Evolutionary conservation across 2,113 vertebrate genomes (phyloP), one percentile per base, ranked within the genome.

Genomic region (Sinocyclocheilus anophthalmus): DNA sequence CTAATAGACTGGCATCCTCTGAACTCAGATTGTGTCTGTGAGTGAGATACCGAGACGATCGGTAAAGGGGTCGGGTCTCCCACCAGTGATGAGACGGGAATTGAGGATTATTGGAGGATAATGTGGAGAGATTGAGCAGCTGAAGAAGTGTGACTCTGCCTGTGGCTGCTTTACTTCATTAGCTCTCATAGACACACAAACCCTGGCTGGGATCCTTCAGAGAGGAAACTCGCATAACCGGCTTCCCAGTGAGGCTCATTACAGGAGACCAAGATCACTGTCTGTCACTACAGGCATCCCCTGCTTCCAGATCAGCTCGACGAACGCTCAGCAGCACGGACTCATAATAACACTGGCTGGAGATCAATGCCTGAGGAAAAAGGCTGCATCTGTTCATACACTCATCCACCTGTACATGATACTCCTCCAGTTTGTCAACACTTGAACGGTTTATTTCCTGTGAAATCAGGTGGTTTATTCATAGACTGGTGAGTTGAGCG

Each of bases 151-250:
- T 90, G 91, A 90, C 87, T 87, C 63, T 20, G 93, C 92, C 93
- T 91, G 85, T 26, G 90, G 93, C 91, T 89, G 84, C 85, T 88
- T 90, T 90, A 90, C 87, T 90, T 91, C 91, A 93, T 94, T 93
- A 92, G 86, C 89, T 87, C 81, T 77, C 84, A 33, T 65, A 90
- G 55, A n/a, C 85, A 65, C 83, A 81, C 77, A 61, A 53, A 45
- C 82, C 88, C 92, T 91, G 91, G 61, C 86, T 11, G 61, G 90
- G 82, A 61, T 85, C 59, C 77, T 91, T 91, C 83, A 69, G 87
- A 84, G 76, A 80, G 53, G 50, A 75, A 18, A 55, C 39, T 12
- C 30, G 5, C 69, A 50, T 53, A 84, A 70, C 65, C 13, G 13
- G 45, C 69, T 84, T 84, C 82, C 69, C 82, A 70, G 26, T 70